Evolutionary conservation across 2,797 vertebrate species (phyloP).

Genomic region (Delichon dasypus): DNA sequence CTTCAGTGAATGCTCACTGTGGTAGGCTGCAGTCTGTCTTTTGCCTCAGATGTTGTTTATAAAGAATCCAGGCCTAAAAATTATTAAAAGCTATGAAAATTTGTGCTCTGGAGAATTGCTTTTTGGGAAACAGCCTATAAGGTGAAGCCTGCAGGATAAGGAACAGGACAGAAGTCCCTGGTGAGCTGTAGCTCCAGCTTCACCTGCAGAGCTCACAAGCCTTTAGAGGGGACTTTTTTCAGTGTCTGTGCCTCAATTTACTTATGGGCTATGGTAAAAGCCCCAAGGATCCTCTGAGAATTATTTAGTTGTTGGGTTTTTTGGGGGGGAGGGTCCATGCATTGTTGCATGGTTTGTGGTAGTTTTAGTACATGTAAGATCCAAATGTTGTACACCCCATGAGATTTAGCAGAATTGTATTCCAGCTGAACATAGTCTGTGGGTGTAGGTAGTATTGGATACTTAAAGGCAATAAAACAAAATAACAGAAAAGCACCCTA

Average conservation of each 20-base stretch:
- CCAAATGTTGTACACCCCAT: not conserved
- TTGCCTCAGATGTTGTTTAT: not conserved
- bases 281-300: not conserved
- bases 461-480: not conserved
- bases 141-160: not conserved
- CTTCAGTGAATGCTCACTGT: not conserved
- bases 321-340: rapidly evolving
- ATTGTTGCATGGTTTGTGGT: not conserved
- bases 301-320: not conserved
- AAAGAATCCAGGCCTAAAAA: not conserved
- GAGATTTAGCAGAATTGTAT: not conserved
- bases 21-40: not conserved
- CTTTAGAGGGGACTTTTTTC: not conserved
- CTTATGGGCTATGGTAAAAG: not conserved
- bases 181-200: not conserved
- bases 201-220: not conserved
- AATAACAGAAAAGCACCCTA: not conserved
- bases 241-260: not conserved
- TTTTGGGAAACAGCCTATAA: not conserved
- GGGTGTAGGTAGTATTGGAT: not conserved
- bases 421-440: not conserved
- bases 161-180: not conserved
- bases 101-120: not conserved
- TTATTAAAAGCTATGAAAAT: not conserved
- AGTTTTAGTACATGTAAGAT: not conserved